phyloP scores from a whole-genome alignment of 2,888 invertebrate genomes.

The Lycaena phlaeas region DNA sequence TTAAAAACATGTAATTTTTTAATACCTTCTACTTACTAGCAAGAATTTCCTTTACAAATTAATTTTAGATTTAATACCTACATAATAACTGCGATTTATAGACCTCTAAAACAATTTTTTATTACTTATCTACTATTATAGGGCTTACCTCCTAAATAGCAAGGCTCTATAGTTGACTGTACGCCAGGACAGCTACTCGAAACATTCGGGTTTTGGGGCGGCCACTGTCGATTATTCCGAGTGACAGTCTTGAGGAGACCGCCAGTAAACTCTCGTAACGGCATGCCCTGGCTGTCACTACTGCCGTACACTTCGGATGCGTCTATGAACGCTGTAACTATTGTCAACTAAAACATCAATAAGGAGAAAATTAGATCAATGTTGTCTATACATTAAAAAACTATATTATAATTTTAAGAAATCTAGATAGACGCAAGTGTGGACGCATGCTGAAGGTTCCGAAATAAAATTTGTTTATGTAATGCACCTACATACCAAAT shows the following conservation, averaged over 20 bases:
- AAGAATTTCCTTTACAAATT: too few species aligned
- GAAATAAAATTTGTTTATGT: too few species aligned
- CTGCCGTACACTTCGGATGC: neutral
- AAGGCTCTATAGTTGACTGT: neutral
- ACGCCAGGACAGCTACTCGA: neutral
- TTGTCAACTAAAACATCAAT: neutral
- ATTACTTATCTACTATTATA: too few species aligned
- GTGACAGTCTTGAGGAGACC: conserved; percentile 1
- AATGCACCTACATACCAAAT: too few species aligned
- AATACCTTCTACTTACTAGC: too few species aligned
- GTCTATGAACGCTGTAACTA: neutral
- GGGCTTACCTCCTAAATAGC: conserved; percentile 4
- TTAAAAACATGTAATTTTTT: too few species aligned
- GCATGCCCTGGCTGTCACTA: neutral
- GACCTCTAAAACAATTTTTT: too few species aligned
- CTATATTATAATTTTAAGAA: neutral
- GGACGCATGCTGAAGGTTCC: too few species aligned
- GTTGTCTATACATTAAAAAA: neutral
- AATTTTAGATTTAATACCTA: too few species aligned
- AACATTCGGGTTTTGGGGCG: neutral
- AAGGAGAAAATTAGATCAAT: too few species aligned
- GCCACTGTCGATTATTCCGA: neutral
- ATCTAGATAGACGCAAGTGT: too few species aligned
- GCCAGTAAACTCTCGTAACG: neutral
- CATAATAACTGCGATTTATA: too few species aligned